Percentiles rank a stretch among this genome's conserved stretches.
Evolutionary conservation across 2,888 invertebrate species (phyloP).

Genomic region (Eudasyphora cyanicolor): DNA sequence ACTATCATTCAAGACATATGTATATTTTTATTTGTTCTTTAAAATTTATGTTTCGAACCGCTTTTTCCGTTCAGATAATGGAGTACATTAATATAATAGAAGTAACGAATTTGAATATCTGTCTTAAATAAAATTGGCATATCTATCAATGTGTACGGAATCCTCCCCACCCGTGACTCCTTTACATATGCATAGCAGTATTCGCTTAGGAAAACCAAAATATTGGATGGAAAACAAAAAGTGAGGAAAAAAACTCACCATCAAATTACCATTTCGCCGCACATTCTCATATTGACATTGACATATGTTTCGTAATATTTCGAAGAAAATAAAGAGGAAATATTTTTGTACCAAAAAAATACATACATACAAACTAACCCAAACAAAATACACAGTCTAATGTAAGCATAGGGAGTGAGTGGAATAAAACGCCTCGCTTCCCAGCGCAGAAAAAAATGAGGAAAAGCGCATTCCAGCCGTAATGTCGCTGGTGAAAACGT

Average conservation of each 20-base stretch:
- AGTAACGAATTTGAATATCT: no score
- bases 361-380: not conserved
- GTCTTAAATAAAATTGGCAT: no score
- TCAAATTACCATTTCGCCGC: slow-evolving; percentile 44
- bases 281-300: slow-evolving; percentile 57
- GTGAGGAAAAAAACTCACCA: slow-evolving; percentile 29
- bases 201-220: not conserved
- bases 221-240: not conserved
- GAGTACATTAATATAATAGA: no score
- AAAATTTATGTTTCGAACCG: no score
- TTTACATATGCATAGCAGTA: no score
- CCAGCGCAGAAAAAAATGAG: not conserved
- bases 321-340: not conserved
- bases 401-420: not conserved
- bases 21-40: no score
- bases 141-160: no score
- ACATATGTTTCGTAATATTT: slow-evolving; percentile 61
- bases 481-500: slow-evolving; percentile 14
- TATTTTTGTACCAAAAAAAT: slow-evolving; percentile 3
- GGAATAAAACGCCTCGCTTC: not conserved
- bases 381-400: not conserved
- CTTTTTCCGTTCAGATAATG: no score
- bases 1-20: no score
- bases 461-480: slow-evolving; percentile 10
- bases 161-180: no score